Evolutionary conservation across 2,888 invertebrate species (phyloP).

Genomic region (Tolmerus cingulatus): DNA sequence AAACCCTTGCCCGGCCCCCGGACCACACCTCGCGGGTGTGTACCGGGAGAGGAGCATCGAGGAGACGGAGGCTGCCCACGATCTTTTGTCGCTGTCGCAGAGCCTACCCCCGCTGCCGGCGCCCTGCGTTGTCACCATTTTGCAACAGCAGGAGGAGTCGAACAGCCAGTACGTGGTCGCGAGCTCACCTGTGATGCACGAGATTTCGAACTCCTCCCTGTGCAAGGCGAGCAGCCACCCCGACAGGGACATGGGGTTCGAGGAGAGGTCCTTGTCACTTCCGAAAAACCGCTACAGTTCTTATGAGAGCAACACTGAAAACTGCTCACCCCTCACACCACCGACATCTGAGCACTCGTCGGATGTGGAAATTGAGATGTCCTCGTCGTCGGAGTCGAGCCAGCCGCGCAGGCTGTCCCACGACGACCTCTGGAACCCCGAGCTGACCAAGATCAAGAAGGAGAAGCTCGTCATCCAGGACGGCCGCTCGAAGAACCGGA

Average conservation of each 20-base stretch:
- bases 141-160: conserved; percentile 60
- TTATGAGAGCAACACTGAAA: conserved; percentile 63
- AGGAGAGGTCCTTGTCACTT: not conserved
- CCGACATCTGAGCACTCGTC: conserved; percentile 78
- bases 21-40: not conserved
- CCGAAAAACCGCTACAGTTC: conserved; percentile 60
- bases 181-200: conserved; percentile 59
- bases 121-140: conserved; percentile 73
- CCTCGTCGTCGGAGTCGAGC: conserved; percentile 56
- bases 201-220: conserved; percentile 56
- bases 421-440: conserved; percentile 47
- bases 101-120: conserved; percentile 79
- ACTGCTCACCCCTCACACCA: conserved; percentile 70
- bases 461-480: conserved; percentile 57
- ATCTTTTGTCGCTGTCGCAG: conserved; percentile 77
- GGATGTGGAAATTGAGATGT: conserved; percentile 71
- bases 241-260: not conserved
- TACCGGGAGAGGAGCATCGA: conserved; percentile 74
- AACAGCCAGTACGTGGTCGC: conserved; percentile 36
- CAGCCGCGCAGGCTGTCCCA: conserved; percentile 40
- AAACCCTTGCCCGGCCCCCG: not conserved
- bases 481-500: conserved; percentile 68
- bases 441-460: conserved; percentile 43
- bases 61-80: conserved; percentile 90
- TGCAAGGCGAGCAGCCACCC: not conserved